These are phyloP conservation scores for Arge pagana DNA, from an alignment of 2,888 invertebrate genomes.

Conservation along the genomic window DNA sequence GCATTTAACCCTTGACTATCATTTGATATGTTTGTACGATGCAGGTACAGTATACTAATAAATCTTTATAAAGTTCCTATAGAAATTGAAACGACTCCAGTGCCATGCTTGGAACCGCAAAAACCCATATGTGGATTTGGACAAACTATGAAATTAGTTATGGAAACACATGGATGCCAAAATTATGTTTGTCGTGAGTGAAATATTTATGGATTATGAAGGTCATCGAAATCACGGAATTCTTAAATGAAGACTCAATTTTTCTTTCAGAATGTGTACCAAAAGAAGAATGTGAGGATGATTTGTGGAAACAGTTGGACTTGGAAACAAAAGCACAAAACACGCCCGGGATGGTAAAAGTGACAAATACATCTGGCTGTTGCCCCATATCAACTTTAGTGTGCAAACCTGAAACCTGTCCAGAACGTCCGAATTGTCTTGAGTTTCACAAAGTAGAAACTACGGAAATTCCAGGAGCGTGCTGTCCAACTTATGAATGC, in stretches of 20 bases:
- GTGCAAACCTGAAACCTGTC: constrained; percentile 70
- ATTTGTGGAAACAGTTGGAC: constrained; percentile 52
- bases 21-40: neutral
- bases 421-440: constrained; percentile 64
- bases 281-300: constrained; percentile 67
- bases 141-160: constrained; percentile 72
- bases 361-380: constrained; percentile 69
- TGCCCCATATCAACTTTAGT: constrained; percentile 67
- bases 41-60: neutral
- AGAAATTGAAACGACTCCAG: constrained; percentile 60
- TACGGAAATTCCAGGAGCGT: constrained; percentile 55
- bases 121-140: constrained; percentile 73
- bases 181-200: constrained; percentile 74
- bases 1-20: constrained; percentile 36
- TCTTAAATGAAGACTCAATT: constrained; percentile 12
- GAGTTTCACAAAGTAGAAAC: constrained; percentile 62
- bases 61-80: constrained; percentile 53
- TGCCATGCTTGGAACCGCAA: constrained; percentile 68
- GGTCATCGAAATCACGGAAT: neutral
- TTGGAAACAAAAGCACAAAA: constrained; percentile 50
- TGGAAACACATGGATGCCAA: constrained; percentile 69
- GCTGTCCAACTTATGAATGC: constrained; percentile 72
- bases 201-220: constrained; percentile 24
- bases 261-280: constrained; percentile 72
- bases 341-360: constrained; percentile 67